These are phyloP conservation scores for Brachylomia viminalis DNA, from an alignment of 2,888 invertebrate genomes.

Conservation along the genomic window DNA sequence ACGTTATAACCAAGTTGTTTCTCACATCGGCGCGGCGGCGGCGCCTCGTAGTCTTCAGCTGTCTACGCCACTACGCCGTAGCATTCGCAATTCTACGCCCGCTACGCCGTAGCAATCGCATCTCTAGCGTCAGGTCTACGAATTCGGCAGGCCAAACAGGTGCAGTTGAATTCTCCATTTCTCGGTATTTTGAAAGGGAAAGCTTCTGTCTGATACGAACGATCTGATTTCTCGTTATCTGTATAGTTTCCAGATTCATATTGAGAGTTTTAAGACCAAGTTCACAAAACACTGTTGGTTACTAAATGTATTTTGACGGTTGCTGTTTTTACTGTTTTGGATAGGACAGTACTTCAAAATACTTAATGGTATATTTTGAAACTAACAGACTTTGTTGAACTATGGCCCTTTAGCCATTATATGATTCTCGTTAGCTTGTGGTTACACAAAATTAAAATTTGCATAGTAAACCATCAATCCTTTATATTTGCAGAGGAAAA, in stretches of 20 bases:
- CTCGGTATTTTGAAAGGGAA: conserved; percentile 15
- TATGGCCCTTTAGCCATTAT: not conserved
- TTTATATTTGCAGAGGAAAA: not conserved
- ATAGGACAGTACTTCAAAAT: not conserved
- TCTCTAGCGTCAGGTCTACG: not conserved
- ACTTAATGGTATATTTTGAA: not conserved
- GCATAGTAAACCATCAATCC: not conserved
- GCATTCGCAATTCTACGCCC: not conserved
- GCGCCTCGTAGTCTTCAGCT: not conserved
- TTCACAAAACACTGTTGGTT: not conserved
- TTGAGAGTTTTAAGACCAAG: conserved; percentile 7
- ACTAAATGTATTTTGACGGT: not conserved
- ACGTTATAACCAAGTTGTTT: not conserved
- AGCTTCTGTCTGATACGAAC: not conserved
- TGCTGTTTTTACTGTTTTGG: not conserved
- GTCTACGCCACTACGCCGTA: conserved; percentile 38
- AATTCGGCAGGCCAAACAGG: not conserved
- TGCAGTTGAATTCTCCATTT: conserved; percentile 15
- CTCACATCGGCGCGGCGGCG: not conserved
- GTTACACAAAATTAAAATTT: not conserved
- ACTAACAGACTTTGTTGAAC: not conserved
- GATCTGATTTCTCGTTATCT: not conserved
- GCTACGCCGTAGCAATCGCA: conserved; percentile 28
- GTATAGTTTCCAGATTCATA: not conserved
- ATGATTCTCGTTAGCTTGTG: not conserved